These are phyloP conservation scores for Adelognathus sp. DNA, from an alignment of 2,888 invertebrate species.

Conservation along the genomic window DNA sequence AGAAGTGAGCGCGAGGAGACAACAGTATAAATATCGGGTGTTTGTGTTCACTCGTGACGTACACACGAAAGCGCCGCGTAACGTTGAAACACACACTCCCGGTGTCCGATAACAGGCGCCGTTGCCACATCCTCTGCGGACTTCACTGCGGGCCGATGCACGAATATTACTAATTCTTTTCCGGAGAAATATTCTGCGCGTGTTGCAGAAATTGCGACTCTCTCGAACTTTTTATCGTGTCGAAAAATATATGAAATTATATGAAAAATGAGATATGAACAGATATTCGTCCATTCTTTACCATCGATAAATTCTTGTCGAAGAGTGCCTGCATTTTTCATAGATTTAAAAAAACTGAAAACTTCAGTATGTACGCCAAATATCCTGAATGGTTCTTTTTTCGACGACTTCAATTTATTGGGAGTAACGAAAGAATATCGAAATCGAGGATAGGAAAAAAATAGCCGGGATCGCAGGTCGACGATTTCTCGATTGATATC, in stretches of 20 bases:
- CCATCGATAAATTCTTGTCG: too few relatives aligned
- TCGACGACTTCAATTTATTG: too few relatives aligned
- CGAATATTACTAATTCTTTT: constrained; percentile 34
- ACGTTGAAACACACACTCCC: constrained; percentile 37
- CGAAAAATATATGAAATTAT: background rate
- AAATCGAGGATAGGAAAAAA: background rate
- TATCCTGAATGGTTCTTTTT: too few relatives aligned
- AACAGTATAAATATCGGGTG: background rate
- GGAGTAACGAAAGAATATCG: background rate
- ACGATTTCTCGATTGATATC: background rate
- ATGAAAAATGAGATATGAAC: too few relatives aligned
- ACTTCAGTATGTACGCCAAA: too few relatives aligned
- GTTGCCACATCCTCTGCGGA: constrained; percentile 58
- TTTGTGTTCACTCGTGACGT: constrained; percentile 20
- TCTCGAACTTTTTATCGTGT: background rate
- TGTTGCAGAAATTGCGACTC: background rate
- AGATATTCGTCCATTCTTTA: too few relatives aligned
- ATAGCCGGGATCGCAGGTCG: too few relatives aligned
- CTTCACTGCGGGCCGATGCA: constrained; percentile 20
- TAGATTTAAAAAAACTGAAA: too few relatives aligned
- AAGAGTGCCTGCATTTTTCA: too few relatives aligned
- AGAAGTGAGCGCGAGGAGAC: background rate
- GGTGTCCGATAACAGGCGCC: constrained; percentile 61
- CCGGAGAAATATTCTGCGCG: background rate
- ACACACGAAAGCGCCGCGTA: constrained; percentile 28